These are phyloP conservation scores for Medauroidea extradentata DNA, from an alignment of 1,140 invertebrate genomes.

Conservation along the genomic window DNA sequence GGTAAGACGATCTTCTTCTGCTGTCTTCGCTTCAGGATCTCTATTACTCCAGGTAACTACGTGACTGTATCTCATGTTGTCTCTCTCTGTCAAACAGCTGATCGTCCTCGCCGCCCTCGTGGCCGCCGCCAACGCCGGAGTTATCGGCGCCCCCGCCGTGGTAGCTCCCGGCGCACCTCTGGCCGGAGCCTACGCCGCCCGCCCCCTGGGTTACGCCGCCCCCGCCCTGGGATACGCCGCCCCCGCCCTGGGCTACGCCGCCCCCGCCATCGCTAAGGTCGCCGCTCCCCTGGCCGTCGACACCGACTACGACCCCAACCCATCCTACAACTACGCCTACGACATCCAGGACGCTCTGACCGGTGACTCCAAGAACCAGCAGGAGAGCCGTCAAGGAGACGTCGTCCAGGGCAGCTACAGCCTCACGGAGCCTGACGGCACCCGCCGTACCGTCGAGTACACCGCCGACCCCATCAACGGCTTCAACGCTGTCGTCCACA, in stretches of 20 bases:
- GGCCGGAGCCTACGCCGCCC: neutral
- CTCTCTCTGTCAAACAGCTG: too few relatives aligned
- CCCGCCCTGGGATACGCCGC: slow-evolving; percentile 13
- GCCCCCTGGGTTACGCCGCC: slow-evolving; percentile 1
- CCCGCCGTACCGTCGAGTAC: slow-evolving; percentile 24
- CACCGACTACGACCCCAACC: slow-evolving; percentile 18
- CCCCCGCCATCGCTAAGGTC: slow-evolving; percentile 18
- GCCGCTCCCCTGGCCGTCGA: slow-evolving; percentile 24
- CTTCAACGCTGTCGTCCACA: slow-evolving; percentile 26
- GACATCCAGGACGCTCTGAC: slow-evolving; percentile 26
- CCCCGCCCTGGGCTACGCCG: slow-evolving; percentile 6
- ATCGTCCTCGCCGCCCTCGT: too few relatives aligned
- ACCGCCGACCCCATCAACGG: slow-evolving; percentile 31
- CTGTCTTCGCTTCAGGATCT: too few relatives aligned
- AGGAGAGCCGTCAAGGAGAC: slow-evolving; percentile 18
- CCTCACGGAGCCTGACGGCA: slow-evolving; percentile 25
- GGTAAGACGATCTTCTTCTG: too few relatives aligned
- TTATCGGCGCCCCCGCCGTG: slow-evolving; percentile 21
- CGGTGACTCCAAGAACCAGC: slow-evolving; percentile 26
- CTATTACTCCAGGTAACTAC: too few relatives aligned
- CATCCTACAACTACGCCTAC: slow-evolving; percentile 15
- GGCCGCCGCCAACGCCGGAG: slow-evolving; percentile 28
- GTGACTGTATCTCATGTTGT: too few relatives aligned
- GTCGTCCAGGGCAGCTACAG: slow-evolving; percentile 20
- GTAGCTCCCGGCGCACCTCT: neutral